These are phyloP conservation scores for Ornithoptera alexandrae DNA, from an alignment of 2,888 invertebrate genomes.

Conservation along the genomic window DNA sequence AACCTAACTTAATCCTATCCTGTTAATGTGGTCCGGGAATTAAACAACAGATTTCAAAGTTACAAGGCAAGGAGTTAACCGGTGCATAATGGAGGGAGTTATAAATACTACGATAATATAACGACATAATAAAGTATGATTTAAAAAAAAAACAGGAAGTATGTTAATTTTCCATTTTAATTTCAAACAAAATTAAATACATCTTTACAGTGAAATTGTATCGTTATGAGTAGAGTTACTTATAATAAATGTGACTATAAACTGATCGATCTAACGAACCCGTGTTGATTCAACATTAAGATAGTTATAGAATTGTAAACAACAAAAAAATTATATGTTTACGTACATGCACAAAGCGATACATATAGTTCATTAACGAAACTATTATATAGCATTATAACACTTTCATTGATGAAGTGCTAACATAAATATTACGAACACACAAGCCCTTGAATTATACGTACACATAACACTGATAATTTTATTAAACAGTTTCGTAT, in stretches of 20 bases:
- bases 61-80: no score
- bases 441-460: not conserved
- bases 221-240: conserved; percentile 63
- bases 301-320: not conserved
- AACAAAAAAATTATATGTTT: not conserved
- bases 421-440: conserved; percentile 5
- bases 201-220: conserved; percentile 70
- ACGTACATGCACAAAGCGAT: not conserved
- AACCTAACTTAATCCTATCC: no score
- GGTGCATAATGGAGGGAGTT: no score
- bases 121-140: not conserved
- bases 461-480: conserved; percentile 14
- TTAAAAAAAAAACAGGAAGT: not conserved
- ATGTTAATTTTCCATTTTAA: conserved; percentile 44
- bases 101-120: no score
- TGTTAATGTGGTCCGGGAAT: no score
- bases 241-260: conserved; percentile 79
- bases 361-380: not conserved
- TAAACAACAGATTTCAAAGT: no score
- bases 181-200: conserved; percentile 74
- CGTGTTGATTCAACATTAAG: conserved; percentile 26
- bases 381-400: no score
- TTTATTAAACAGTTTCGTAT: conserved; percentile 5
- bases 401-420: not conserved
- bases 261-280: conserved; percentile 36